Evolutionary conservation across 2,113 vertebrate genomes (phyloP).

Genomic region (Spheniscus mendiculus): DNA sequence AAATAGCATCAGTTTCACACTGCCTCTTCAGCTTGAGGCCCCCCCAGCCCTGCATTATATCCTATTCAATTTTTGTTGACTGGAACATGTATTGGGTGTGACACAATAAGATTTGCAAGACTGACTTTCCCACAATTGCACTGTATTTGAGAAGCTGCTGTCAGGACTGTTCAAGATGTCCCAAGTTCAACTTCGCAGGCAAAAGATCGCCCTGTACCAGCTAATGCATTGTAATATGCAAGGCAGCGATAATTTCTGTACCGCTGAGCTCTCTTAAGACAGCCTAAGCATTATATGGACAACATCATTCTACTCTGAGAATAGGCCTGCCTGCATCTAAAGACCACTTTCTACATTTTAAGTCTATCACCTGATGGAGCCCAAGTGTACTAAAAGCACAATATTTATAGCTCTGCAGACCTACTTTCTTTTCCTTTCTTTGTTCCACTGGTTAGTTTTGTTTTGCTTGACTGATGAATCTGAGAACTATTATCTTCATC

Average conservation of each 20-base stretch:
- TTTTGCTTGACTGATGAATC: constrained; percentile 20
- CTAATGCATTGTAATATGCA: background rate
- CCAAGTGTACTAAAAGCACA: background rate
- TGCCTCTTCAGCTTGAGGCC: background rate
- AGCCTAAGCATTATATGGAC: fast-evolving
- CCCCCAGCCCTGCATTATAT: background rate
- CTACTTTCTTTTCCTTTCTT: constrained; percentile 63
- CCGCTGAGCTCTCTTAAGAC: background rate
- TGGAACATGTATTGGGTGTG: background rate
- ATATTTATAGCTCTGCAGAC: constrained; percentile 7
- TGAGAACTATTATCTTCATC: constrained; percentile 56
- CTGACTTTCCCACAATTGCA: background rate
- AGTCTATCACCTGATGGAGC: background rate
- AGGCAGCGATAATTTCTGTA: background rate
- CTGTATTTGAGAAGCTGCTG: background rate
- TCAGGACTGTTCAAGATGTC: background rate
- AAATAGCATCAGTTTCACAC: background rate
- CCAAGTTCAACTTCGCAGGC: background rate
- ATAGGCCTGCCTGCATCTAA: background rate
- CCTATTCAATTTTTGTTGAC: background rate
- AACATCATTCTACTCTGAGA: background rate
- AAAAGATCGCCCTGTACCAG: background rate
- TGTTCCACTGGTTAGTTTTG: constrained; percentile 37
- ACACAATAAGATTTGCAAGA: background rate
- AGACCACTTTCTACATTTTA: background rate